A percentile compares a stretch with the other conserved stretches of the same genome.
These are phyloP conservation scores for Holothuria glaberrima DNA, from an alignment of 35 echinoderm and acorn worm genomes.

Conservation along the genomic window DNA sequence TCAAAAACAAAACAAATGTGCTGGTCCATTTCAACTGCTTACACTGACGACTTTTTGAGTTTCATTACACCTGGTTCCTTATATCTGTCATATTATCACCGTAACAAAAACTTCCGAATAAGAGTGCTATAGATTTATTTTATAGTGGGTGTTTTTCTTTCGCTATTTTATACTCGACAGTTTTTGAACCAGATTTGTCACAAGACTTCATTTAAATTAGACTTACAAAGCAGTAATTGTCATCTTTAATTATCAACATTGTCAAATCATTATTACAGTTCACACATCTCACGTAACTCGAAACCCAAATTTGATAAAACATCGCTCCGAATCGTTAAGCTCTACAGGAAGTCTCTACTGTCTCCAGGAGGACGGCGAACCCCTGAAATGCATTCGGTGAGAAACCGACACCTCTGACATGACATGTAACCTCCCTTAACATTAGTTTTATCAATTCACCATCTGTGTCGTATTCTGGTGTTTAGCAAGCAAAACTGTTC, in stretches of 20 bases:
- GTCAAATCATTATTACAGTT: conserved; percentile 17
- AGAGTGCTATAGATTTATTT: no score
- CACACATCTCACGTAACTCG: not conserved
- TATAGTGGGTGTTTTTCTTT: no score
- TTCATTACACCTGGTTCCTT: no score
- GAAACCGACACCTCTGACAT: conserved; percentile 32
- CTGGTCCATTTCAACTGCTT: no score
- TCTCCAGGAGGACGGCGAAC: not conserved
- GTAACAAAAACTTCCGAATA: no score
- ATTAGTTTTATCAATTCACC: not conserved
- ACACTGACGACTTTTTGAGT: no score
- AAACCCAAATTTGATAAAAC: not conserved
- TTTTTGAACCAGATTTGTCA: no score
- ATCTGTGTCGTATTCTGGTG: conserved; percentile 7
- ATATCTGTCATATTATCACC: no score
- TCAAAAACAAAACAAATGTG: no score
- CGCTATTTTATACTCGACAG: no score
- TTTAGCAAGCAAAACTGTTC: not conserved
- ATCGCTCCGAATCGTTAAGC: no score
- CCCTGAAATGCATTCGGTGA: not conserved
- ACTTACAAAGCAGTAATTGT: not conserved
- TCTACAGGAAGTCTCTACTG: not conserved
- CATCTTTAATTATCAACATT: conserved; percentile 29
- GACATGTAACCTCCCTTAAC: not conserved
- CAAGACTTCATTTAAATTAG: no score